Percentiles rank a stretch among this genome's conserved stretches.
phyloP scores from a whole-genome alignment of 2,113 vertebrate genomes.

The Bagarius yarrelli region DNA sequence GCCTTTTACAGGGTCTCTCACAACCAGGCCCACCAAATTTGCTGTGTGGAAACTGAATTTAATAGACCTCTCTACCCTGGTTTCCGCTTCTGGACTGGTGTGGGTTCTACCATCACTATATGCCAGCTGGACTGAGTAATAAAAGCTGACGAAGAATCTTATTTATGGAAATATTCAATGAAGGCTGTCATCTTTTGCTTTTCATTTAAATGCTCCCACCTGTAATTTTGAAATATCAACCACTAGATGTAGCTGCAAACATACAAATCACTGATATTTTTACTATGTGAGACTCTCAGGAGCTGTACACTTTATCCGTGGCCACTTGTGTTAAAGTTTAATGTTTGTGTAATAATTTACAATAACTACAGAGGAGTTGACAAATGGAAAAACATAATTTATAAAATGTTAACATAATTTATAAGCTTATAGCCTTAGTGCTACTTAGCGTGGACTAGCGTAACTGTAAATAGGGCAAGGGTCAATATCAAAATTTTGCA shows the following conservation, averaged over 20 bases:
- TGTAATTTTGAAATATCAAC: background rate
- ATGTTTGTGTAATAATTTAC: background rate
- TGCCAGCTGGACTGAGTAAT: slow-evolving; percentile 59
- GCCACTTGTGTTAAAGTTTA: background rate
- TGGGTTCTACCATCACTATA: slow-evolving; percentile 59
- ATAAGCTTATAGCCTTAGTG: background rate
- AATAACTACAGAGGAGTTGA: background rate
- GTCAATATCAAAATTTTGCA: background rate
- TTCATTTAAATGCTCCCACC: background rate
- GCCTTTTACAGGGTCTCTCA: slow-evolving; percentile 67
- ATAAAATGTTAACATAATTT: background rate
- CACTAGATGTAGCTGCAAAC: slow-evolving; percentile 21
- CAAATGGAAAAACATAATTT: background rate
- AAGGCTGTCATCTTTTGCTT: background rate
- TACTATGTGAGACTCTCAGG: background rate
- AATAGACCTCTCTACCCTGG: slow-evolving; percentile 65
- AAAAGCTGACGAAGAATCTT: background rate
- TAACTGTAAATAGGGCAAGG: background rate
- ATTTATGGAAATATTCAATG: background rate
- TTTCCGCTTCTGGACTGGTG: slow-evolving; percentile 69
- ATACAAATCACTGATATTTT: background rate
- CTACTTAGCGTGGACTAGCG: background rate
- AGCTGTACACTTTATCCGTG: background rate
- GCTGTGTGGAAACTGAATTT: slow-evolving; percentile 63
- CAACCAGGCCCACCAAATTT: slow-evolving; percentile 65